These are phyloP conservation scores for Oreotrochilus melanogaster DNA, from an alignment of 2,113 vertebrate species.

Conservation along the genomic window DNA sequence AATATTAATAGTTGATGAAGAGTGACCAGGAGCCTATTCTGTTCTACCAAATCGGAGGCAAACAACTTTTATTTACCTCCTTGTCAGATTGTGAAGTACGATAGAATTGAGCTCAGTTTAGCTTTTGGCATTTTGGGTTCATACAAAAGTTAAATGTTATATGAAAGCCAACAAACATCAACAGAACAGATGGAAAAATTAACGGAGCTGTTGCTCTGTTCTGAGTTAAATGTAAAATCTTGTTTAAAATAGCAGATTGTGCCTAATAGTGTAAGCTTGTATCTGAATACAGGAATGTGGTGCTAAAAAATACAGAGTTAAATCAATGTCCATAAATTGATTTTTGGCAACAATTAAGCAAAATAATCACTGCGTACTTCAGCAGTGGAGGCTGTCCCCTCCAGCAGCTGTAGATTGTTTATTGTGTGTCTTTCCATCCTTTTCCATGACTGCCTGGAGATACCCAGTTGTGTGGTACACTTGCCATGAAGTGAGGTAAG, in stretches of 20 bases:
- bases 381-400: neutral
- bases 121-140: constrained; percentile 36
- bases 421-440: neutral
- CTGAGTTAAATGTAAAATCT: constrained; percentile 29
- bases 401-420: neutral
- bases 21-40: neutral
- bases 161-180: constrained; percentile 3
- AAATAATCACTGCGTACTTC: neutral
- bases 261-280: neutral
- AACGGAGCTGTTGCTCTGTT: constrained; percentile 33
- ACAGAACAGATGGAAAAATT: constrained; percentile 54
- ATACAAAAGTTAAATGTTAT: constrained; percentile 29
- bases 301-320: neutral
- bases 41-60: neutral
- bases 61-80: neutral
- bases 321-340: neutral
- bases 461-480: neutral
- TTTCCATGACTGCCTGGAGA: neutral
- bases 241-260: constrained; percentile 43
- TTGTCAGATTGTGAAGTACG: neutral
- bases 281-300: neutral
- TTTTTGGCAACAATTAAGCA: neutral
- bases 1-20: neutral
- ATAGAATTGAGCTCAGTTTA: neutral
- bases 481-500: neutral